phyloP scores from a whole-genome alignment of 2,888 invertebrate genomes.

The Clusia tigrina region DNA sequence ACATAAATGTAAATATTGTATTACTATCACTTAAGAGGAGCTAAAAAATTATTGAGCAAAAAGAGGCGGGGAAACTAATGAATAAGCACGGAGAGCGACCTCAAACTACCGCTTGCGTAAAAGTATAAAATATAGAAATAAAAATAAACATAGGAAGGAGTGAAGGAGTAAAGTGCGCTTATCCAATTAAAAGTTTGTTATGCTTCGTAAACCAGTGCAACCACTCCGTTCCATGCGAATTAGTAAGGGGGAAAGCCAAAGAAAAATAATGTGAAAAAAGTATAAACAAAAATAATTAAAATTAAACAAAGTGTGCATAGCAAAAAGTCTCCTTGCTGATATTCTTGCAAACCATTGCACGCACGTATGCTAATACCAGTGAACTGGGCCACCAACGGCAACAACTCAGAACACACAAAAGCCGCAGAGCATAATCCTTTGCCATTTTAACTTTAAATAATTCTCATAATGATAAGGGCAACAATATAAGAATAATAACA shows the following conservation, averaged over 20 bases:
- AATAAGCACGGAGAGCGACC: no score
- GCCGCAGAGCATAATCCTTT: constrained; percentile 36
- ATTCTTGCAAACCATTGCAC: constrained; percentile 1
- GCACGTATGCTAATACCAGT: not conserved
- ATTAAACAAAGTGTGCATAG: constrained; percentile 44
- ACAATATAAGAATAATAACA: constrained; percentile 19
- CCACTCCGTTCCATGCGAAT: not conserved
- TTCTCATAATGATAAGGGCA: constrained; percentile 54
- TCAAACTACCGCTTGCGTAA: not conserved
- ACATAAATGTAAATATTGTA: not conserved
- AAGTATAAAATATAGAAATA: not conserved
- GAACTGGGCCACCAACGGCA: not conserved
- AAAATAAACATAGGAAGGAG: not conserved
- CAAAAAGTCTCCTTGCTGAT: constrained; percentile 5
- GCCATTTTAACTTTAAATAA: constrained; percentile 55
- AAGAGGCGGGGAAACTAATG: not conserved
- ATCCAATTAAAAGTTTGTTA: constrained; percentile 51
- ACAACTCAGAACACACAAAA: constrained; percentile 17
- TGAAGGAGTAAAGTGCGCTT: not conserved
- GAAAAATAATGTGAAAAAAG: constrained; percentile 9
- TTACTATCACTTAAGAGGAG: not conserved
- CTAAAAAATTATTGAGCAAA: no score
- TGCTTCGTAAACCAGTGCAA: not conserved
- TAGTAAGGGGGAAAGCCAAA: not conserved
- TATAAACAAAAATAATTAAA: constrained; percentile 50